Percentiles rank a stretch among this genome's conserved stretches.
phyloP scores from a whole-genome alignment of 2,113 vertebrate species.

The Pelmatolapia mariae region DNA sequence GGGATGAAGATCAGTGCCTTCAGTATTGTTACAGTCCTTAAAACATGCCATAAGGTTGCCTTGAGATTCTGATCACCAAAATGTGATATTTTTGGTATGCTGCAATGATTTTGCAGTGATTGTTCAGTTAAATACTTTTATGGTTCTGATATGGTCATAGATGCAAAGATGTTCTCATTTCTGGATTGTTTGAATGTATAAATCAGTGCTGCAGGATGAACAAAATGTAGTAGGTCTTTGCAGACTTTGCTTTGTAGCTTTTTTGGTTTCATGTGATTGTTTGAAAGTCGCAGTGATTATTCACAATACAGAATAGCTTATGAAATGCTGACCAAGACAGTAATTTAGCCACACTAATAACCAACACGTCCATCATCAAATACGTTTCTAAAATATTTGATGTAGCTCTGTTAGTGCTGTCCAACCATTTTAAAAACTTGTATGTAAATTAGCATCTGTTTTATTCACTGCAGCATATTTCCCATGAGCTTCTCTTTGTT shows the following conservation, averaged over 20 bases:
- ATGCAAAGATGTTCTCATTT: background rate
- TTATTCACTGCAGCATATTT: background rate
- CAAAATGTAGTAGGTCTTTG: background rate
- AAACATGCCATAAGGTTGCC: background rate
- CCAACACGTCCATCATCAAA: background rate
- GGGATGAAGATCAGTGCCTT: background rate
- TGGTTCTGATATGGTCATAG: background rate
- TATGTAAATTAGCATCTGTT: background rate
- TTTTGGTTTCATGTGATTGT: background rate
- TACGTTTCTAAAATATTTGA: background rate
- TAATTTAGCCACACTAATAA: background rate
- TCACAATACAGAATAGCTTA: background rate
- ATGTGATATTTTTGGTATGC: background rate
- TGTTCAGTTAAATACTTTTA: background rate
- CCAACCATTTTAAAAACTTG: background rate
- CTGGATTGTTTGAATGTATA: background rate
- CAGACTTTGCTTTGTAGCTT: background rate
- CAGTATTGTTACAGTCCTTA: constrained; percentile 5
- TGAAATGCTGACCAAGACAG: background rate
- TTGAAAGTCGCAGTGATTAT: background rate
- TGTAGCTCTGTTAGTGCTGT: background rate
- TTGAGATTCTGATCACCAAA: background rate
- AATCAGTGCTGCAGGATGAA: background rate
- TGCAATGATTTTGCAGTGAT: background rate
- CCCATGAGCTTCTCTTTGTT: background rate